A percentile compares a stretch with the other conserved stretches of the same genome.
phyloP scores from a whole-genome alignment of 23 tunicate genomes.

The Halocynthia aurantium region DNA sequence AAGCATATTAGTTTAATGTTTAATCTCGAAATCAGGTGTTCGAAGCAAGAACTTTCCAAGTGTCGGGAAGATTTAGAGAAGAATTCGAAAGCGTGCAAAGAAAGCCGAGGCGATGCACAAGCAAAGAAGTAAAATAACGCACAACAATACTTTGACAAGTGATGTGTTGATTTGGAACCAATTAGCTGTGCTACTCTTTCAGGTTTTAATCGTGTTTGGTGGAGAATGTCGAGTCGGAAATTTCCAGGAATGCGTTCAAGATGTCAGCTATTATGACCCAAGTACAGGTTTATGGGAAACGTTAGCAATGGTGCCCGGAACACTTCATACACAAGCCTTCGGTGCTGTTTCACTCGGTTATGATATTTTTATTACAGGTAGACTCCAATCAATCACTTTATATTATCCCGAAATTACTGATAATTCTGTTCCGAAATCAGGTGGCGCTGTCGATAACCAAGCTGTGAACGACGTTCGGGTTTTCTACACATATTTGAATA shows the following conservation, averaged over 20 bases:
- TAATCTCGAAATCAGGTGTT: slow-evolving; percentile 21
- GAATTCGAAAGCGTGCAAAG: slow-evolving; percentile 41
- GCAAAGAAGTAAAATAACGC: slow-evolving; percentile 51
- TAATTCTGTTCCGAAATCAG: slow-evolving; percentile 3
- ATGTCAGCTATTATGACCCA: slow-evolving; percentile 57
- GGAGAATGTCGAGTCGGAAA: slow-evolving; percentile 41
- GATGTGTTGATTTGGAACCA: neutral
- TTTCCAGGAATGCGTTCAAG: slow-evolving; percentile 29
- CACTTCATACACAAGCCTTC: slow-evolving; percentile 36
- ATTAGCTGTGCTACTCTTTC: neutral
- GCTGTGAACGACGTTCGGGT: slow-evolving; percentile 49
- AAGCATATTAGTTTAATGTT: too few species aligned
- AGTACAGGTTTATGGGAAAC: slow-evolving; percentile 46
- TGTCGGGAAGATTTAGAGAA: slow-evolving; percentile 30
- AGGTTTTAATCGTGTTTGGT: slow-evolving; percentile 78
- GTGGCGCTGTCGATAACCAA: slow-evolving; percentile 61
- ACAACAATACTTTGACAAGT: neutral
- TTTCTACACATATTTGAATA: slow-evolving; percentile 57
- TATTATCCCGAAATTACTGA: neutral
- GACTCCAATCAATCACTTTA: neutral
- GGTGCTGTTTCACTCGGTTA: slow-evolving; percentile 53
- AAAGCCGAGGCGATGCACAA: slow-evolving; percentile 60
- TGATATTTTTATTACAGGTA: slow-evolving; percentile 74
- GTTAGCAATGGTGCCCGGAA: slow-evolving; percentile 11
- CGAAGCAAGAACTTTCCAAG: slow-evolving; percentile 41